Evolutionary conservation across 1,140 invertebrate genomes (phyloP).

Genomic region (Hestina assimilis): DNA sequence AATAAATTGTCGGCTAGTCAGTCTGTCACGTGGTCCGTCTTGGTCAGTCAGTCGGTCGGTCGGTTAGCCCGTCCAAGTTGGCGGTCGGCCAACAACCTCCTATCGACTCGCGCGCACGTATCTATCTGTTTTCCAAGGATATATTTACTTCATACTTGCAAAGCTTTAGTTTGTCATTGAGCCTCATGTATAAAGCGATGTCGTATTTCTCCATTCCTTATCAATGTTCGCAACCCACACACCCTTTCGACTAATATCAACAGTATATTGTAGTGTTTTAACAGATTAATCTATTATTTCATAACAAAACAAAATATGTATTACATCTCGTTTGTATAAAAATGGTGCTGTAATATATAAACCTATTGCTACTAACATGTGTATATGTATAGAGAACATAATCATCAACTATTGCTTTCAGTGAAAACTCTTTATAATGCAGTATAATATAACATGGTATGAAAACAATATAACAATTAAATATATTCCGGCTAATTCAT

Average conservation of each 20-base stretch:
- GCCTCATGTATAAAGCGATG: slow-evolving; percentile 59
- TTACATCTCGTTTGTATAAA: slow-evolving; percentile 61
- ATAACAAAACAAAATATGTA: slow-evolving; percentile 72
- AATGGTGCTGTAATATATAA: slow-evolving; percentile 50
- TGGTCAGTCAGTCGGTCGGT: background rate
- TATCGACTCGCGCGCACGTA: background rate
- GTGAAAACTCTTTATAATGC: slow-evolving; percentile 49
- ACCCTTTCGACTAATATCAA: slow-evolving; percentile 58
- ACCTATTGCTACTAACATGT: slow-evolving; percentile 66
- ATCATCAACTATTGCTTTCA: slow-evolving; percentile 58
- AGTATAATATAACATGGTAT: slow-evolving; percentile 58
- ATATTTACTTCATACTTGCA: slow-evolving; percentile 44
- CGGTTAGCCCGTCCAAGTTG: slow-evolving; percentile 1
- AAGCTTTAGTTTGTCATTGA: slow-evolving; percentile 49
- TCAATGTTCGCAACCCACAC: slow-evolving; percentile 55
- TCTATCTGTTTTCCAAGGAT: slow-evolving; percentile 25
- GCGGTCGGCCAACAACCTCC: slow-evolving; percentile 7
- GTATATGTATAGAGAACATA: slow-evolving; percentile 65
- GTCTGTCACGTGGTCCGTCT: slow-evolving; percentile 6
- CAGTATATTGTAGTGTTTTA: slow-evolving; percentile 53
- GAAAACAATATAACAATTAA: slow-evolving; percentile 73
- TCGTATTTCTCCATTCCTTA: slow-evolving; percentile 46
- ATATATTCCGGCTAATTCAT: slow-evolving; percentile 54
- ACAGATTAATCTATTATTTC: slow-evolving; percentile 71
- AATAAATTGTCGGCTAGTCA: slow-evolving; percentile 1